Base-by-base conservation (phyloP, 2,888 invertebrate genomes). In the Rhyacophila evoluta region DNA sequence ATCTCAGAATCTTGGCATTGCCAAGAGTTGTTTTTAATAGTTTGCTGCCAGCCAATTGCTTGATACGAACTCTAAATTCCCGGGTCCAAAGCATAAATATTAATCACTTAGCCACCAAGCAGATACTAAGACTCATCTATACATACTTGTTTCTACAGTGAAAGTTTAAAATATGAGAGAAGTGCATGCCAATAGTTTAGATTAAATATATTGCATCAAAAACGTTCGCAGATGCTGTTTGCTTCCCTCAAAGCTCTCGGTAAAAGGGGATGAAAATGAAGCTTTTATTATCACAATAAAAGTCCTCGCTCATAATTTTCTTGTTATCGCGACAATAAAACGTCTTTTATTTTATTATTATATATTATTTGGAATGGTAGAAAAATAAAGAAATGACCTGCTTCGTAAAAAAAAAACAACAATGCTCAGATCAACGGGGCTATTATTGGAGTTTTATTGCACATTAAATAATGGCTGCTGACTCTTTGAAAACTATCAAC, bases 321-420 rank as follows among this genome's bases (percentile, higher is more conserved):
- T 55, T 55, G 55, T 55, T 55, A 55, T 55, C 55, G 8, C 19
- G 1, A 15, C 25, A 55, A 55, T 55, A 55, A 55, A 55, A 25
- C 8, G 25, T 55, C 55, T 55, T 25, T 55, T 19, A 55, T 55
- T 25, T 55, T 55, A 55, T 55, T 55, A 55, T 55, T 25, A 55
- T 55, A 55, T 55, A 55, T 55, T 55, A 55, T 55, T 55, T 8
- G 55, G 55, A 55, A 55, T 55, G 55, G 10, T 19, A 19, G 10
- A 10, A 8, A 55, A 55, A 55, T 25, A 55, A 55, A 55, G 55
- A 55, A 55, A 55, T 55, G 55, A 25, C 55, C 55, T 19, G 19
- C 19, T 55, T 55, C 25, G 19, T 55, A 55, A 55, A 55, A 55
- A 55, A 55, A 55, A 55, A 55, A 55, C 19, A 55, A 55, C 55